Evolutionary conservation across 2,113 vertebrate genomes (phyloP).

Genomic region (Amia ocellicauda): DNA sequence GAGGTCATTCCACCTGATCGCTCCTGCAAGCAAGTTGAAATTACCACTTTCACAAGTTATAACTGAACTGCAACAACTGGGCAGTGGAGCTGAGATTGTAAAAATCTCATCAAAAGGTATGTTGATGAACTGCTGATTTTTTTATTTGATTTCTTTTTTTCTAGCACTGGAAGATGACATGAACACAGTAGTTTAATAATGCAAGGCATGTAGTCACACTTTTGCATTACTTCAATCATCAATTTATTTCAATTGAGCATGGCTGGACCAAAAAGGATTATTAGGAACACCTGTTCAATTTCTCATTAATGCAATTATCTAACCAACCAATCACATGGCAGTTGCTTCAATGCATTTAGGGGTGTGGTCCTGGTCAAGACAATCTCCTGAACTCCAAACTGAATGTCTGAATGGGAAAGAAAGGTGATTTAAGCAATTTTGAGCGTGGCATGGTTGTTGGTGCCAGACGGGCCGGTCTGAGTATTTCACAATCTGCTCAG

Average conservation of each 20-base stretch:
- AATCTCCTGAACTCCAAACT: no score
- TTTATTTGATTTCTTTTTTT: conserved; percentile 2
- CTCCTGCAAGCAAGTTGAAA: background rate
- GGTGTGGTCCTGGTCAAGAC: no score
- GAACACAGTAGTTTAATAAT: background rate
- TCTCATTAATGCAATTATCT: no score
- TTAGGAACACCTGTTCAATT: no score
- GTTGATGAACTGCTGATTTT: background rate
- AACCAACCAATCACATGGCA: no score
- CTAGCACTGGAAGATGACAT: background rate
- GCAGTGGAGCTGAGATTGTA: background rate
- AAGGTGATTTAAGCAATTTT: no score
- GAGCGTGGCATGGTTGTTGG: no score
- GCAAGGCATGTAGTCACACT: background rate
- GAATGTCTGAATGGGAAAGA: no score
- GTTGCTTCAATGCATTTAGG: no score
- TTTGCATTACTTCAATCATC: background rate
- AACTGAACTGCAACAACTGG: background rate
- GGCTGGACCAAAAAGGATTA: no score
- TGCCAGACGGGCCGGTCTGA: no score
- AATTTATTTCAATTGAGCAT: conserved; percentile 25
- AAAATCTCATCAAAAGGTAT: background rate
- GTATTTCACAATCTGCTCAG: no score
- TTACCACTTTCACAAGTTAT: background rate
- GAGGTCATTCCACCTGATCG: background rate